Percentiles rank a stretch among this genome's conserved stretches.
Conservation (phyloP, 2,888 invertebrate genomes). For the Myathropa florea region DNA sequence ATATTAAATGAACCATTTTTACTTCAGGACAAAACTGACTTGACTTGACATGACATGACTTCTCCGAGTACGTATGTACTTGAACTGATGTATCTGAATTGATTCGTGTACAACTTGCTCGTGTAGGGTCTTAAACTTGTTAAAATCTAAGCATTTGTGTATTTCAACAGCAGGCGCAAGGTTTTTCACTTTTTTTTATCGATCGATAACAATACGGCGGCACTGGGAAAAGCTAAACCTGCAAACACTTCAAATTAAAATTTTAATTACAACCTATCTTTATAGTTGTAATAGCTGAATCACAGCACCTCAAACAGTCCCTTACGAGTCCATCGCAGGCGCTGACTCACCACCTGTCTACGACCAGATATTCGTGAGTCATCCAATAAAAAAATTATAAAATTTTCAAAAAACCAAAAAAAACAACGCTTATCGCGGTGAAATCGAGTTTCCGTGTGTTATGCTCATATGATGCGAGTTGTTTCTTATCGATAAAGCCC, state of each 20-base stretch:
- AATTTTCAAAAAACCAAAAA: not conserved
- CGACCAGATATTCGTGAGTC: not conserved
- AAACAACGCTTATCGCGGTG: not conserved
- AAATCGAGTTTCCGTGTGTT: constrained; percentile 6
- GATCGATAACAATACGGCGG: not conserved
- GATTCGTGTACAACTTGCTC: too few relatives aligned
- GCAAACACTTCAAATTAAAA: not conserved
- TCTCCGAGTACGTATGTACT: too few relatives aligned
- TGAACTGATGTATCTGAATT: too few relatives aligned
- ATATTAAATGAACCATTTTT: too few relatives aligned
- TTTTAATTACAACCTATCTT: not conserved
- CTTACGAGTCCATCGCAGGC: not conserved
- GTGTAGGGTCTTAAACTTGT: too few relatives aligned
- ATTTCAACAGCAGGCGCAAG: too few relatives aligned
- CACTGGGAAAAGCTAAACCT: not conserved
- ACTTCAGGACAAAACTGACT: too few relatives aligned
- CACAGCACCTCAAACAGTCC: not conserved
- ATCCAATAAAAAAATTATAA: not conserved
- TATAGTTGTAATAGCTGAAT: not conserved
- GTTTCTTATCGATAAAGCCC: not conserved
- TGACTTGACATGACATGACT: too few relatives aligned
- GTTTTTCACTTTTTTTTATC: not conserved
- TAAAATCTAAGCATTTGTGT: too few relatives aligned
- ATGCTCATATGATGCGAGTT: constrained; percentile 9
- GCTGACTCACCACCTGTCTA: not conserved